Conservation (phyloP, 2,113 vertebrate genomes). For the Paramormyrops kingsleyae region DNA sequence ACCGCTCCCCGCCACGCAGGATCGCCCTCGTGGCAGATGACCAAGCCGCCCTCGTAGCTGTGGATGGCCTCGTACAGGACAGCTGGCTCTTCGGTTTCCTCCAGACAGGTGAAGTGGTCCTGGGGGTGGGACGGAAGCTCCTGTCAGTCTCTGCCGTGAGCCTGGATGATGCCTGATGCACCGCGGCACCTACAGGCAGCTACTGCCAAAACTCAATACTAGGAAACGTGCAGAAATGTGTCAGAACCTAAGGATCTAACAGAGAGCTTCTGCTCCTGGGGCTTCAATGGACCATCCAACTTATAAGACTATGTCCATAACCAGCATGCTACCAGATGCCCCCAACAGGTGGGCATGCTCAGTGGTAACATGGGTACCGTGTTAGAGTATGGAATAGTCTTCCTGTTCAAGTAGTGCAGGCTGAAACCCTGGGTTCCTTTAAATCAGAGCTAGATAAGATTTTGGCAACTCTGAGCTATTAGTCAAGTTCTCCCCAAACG, state of each 20-base stretch:
- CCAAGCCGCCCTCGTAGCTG: conserved; percentile 79
- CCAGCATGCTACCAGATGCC: background rate
- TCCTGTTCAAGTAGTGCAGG: too few species aligned
- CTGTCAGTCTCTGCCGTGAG: background rate
- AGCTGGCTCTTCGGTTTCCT: conserved; percentile 86
- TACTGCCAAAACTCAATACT: background rate
- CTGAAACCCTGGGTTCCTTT: too few species aligned
- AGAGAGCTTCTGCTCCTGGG: background rate
- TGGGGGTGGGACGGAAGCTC: conserved; percentile 35
- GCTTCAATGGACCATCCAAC: background rate
- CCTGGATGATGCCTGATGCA: background rate
- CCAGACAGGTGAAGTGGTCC: conserved; percentile 97
- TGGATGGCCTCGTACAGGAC: conserved; percentile 85
- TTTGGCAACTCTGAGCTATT: too few species aligned
- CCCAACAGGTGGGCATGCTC: background rate
- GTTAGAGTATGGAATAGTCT: too few species aligned
- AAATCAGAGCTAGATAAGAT: too few species aligned
- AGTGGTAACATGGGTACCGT: background rate
- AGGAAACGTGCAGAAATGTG: background rate
- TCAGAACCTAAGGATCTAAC: background rate
- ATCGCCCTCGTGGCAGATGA: conserved; percentile 94
- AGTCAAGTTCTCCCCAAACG: too few species aligned
- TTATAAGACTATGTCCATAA: background rate
- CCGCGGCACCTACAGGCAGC: background rate
- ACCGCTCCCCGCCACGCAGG: conserved; percentile 88